These are phyloP conservation scores for Melanophora roralis DNA, from an alignment of 2,888 invertebrate genomes.

Conservation along the genomic window DNA sequence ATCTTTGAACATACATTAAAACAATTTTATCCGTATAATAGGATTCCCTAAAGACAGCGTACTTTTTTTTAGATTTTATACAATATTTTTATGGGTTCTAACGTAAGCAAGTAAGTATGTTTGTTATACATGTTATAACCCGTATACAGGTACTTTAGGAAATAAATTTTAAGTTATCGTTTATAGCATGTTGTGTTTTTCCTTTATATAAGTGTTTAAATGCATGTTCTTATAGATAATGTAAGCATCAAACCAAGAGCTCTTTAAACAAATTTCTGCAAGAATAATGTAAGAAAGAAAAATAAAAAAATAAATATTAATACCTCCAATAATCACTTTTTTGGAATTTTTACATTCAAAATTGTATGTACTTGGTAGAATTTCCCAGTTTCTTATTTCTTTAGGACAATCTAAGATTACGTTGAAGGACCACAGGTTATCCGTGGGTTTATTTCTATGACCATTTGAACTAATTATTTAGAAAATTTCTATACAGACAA, in stretches of 20 bases:
- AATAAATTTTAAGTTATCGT: constrained; percentile 50
- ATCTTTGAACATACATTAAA: constrained; percentile 73
- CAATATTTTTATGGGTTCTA: neutral
- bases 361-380: constrained; percentile 30
- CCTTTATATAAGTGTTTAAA: neutral
- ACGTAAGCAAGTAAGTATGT: too few relatives aligned
- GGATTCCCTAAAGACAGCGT: constrained; percentile 72
- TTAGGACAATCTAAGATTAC: too few relatives aligned
- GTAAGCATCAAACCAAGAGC: constrained; percentile 42
- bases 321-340: constrained; percentile 5
- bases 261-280: constrained; percentile 36
- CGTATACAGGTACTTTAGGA: constrained; percentile 19
- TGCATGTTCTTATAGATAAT: neutral
- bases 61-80: neutral
- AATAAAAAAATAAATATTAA: neutral
- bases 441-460: too few relatives aligned
- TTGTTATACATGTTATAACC: neutral
- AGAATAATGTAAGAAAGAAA: neutral
- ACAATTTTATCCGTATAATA: constrained; percentile 72
- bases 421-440: too few relatives aligned
- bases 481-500: too few relatives aligned
- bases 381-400: too few relatives aligned
- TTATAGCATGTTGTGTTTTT: constrained; percentile 5
- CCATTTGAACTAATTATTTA: too few relatives aligned
- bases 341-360: constrained; percentile 35